Base-by-base conservation (phyloP, 2,113 vertebrate species). In the Prionailurus viverrinus region DNA sequence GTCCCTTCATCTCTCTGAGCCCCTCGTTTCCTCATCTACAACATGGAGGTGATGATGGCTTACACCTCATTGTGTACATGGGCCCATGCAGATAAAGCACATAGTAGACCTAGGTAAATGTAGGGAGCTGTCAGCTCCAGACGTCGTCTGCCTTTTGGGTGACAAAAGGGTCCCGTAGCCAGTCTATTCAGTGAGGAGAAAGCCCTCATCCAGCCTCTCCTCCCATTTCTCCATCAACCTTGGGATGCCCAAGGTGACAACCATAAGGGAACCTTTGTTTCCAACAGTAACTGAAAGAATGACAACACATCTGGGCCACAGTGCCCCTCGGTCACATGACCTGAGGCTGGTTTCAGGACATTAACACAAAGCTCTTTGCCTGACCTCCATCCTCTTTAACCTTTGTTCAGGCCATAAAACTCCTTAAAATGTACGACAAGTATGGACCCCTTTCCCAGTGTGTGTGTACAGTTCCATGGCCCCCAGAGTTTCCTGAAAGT, bases 401-500 rank as follows among this genome's bases (percentile, higher is more conserved):
- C 11, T 89, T 81, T 86, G 33, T 65, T 71, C 51, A 80, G 68
- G 36, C 65, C 68, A 68, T 15, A 76, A 78, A 84, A 11, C 15
- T 36, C 83, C n/a, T 83, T 63, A 78, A 87, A 89, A 74, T 29
- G 12, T 23, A 41, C 4, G 48, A 73, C 65, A 80, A 27, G 78
- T 69, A n/a, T 13, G 3, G 33, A 36, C 10, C 45, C 25, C 23
- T 89, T 94, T 88, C 45, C 29, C 36, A 19, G 41, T 10, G 41
- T 36, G 33, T 96, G 33, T 96, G 55, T 41, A 69, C 7, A 63
- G 19, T 74, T 21, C n/a, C 15, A 41, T 36, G 79, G 41, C 25
- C 29, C 74, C 51, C 69, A 74, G 71, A 33, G 41, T 83, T 87
- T 95, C 74, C 89, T 69, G 78, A 81, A 94, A 92, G 69, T 36